Evolutionary conservation across 1,140 invertebrate genomes (phyloP).

Genomic region (Druon quercuslanigerum): DNA sequence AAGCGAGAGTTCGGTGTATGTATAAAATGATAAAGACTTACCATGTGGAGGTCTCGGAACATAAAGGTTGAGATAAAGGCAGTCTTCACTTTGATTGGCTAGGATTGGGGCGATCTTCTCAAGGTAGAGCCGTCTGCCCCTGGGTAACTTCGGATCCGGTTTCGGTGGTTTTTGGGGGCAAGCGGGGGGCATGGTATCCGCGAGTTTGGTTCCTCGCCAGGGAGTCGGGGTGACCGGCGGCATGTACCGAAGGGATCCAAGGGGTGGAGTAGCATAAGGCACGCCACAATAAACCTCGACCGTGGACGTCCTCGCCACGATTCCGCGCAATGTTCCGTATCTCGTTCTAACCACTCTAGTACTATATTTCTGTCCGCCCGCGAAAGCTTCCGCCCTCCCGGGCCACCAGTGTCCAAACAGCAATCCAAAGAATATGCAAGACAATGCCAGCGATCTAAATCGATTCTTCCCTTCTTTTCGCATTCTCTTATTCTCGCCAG

Average conservation of each 20-base stretch:
- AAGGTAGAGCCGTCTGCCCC: slow-evolving; percentile 87
- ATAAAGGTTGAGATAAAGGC: slow-evolving; percentile 97
- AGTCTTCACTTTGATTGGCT: slow-evolving; percentile 96
- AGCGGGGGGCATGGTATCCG: slow-evolving; percentile 89
- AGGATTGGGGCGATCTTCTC: slow-evolving; percentile 88
- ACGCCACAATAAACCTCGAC: slow-evolving; percentile 97
- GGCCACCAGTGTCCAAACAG: slow-evolving; percentile 66
- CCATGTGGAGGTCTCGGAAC: slow-evolving; percentile 85
- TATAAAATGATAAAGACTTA: slow-evolving; percentile 72
- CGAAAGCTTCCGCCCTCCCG: slow-evolving; percentile 60
- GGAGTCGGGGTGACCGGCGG: slow-evolving; percentile 93
- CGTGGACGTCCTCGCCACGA: slow-evolving; percentile 86
- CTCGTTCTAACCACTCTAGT: slow-evolving; percentile 89
- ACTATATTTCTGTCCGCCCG: slow-evolving; percentile 83
- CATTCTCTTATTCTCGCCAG: slow-evolving; percentile 13
- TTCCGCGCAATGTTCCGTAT: slow-evolving; percentile 90
- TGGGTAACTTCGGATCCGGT: slow-evolving; percentile 85
- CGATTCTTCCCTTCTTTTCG: slow-evolving; percentile 36
- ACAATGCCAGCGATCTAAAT: slow-evolving; percentile 46
- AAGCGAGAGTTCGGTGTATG: no score
- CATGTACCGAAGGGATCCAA: slow-evolving; percentile 90
- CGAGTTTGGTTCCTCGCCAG: slow-evolving; percentile 88
- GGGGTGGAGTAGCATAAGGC: slow-evolving; percentile 91
- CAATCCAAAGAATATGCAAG: slow-evolving; percentile 73
- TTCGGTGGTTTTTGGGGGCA: slow-evolving; percentile 90